Evolutionary conservation across 2,888 invertebrate genomes (phyloP).

Genomic region (Hemithea aestivaria): DNA sequence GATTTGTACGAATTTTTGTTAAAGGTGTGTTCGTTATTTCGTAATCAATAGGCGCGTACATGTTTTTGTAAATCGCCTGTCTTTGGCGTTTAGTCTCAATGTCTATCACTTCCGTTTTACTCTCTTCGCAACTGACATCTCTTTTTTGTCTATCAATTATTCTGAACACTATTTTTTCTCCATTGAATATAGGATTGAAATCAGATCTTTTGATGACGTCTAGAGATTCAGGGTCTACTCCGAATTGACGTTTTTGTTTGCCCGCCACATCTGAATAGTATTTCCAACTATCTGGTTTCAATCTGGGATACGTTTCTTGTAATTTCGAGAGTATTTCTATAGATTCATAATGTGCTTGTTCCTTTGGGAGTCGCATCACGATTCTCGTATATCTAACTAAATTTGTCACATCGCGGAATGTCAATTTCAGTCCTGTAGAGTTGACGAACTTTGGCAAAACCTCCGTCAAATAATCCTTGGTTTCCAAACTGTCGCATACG

Average conservation of each 20-base stretch:
- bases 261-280: slow-evolving; percentile 67
- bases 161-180: slow-evolving; percentile 50
- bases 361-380: slow-evolving; percentile 58
- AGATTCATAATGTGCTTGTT: slow-evolving; percentile 56
- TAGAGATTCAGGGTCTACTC: slow-evolving; percentile 64
- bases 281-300: slow-evolving; percentile 68
- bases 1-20: slow-evolving; percentile 54
- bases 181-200: slow-evolving; percentile 56
- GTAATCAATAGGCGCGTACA: slow-evolving; percentile 53
- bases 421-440: slow-evolving; percentile 59
- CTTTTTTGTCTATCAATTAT: slow-evolving; percentile 65
- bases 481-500: slow-evolving; percentile 68
- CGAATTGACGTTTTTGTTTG: slow-evolving; percentile 67
- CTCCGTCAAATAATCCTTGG: slow-evolving; percentile 62
- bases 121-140: slow-evolving; percentile 51
- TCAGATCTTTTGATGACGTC: slow-evolving; percentile 56
- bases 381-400: slow-evolving; percentile 63
- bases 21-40: slow-evolving; percentile 51
- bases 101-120: slow-evolving; percentile 33
- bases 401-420: slow-evolving; percentile 54
- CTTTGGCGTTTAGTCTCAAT: slow-evolving; percentile 36
- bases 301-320: slow-evolving; percentile 46
- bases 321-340: slow-evolving; percentile 51
- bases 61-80: slow-evolving; percentile 41
- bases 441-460: slow-evolving; percentile 59